Percentiles rank a stretch among this genome's conserved stretches.
These are phyloP conservation scores for Temnopleurus reevesii DNA, from an alignment of 53 echinoderm and acorn worm species.

Conservation along the genomic window DNA sequence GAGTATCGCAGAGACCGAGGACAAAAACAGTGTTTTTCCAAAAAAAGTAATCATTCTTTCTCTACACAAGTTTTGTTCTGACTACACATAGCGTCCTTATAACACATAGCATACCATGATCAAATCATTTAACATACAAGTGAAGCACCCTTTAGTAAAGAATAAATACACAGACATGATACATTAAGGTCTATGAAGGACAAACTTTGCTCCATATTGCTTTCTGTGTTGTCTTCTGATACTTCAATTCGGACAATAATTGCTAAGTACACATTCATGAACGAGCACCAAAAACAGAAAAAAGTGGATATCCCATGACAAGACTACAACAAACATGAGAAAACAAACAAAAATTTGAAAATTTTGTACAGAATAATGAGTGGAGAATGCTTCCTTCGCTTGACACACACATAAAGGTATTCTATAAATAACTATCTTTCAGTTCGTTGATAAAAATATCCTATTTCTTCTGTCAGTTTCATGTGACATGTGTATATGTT, in stretches of 20 bases:
- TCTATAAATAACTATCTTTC: not conserved
- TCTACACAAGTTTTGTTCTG: slow-evolving; percentile 27
- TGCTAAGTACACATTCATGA: not conserved
- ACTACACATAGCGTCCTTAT: not conserved
- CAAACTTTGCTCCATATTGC: slow-evolving; percentile 28
- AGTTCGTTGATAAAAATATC: not conserved
- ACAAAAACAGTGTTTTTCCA: not conserved
- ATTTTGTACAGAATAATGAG: not conserved
- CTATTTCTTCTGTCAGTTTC: not conserved
- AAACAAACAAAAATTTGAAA: not conserved
- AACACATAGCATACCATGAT: slow-evolving; percentile 25
- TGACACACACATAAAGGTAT: slow-evolving; percentile 22
- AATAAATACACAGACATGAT: slow-evolving; percentile 22
- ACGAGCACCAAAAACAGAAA: not conserved
- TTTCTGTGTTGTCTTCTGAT: not conserved
- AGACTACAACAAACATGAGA: not conserved
- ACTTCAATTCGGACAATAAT: not conserved
- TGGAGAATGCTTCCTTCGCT: not conserved
- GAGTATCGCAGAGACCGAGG: not conserved
- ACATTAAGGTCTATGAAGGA: not conserved
- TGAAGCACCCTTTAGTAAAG: slow-evolving; percentile 38
- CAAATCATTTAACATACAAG: slow-evolving; percentile 11
- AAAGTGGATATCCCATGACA: not conserved
- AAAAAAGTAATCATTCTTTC: not conserved
- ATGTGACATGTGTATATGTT: no score